phyloP scores from a whole-genome alignment of 2,888 invertebrate species.

The Nyleta sp. region DNA sequence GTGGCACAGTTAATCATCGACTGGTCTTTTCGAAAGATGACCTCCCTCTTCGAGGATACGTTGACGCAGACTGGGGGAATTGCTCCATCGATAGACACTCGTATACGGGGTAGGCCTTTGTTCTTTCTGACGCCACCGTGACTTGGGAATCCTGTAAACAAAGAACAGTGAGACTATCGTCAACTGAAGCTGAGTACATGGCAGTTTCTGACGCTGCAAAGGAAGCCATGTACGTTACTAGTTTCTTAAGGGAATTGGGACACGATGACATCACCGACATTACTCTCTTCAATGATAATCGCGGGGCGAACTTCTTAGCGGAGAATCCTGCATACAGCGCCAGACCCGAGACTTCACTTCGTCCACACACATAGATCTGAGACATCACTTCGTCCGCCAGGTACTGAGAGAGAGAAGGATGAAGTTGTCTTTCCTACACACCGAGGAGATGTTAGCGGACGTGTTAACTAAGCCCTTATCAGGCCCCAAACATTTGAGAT shows the following conservation, averaged over 20 bases:
- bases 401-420: background rate
- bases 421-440: background rate
- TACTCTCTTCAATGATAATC: background rate
- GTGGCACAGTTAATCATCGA: background rate
- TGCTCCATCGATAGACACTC: conserved; percentile 1
- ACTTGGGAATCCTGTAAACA: background rate
- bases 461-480: background rate
- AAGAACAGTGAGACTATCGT: background rate
- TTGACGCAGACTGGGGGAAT: conserved; percentile 19
- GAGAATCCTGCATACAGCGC: background rate
- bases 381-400: conserved; percentile 10
- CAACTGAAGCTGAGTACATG: background rate
- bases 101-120: conserved; percentile 5
- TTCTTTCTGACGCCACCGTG: background rate
- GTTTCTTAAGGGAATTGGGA: background rate
- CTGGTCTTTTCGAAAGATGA: background rate
- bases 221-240: background rate
- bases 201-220: background rate
- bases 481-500: background rate
- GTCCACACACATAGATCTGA: conserved; percentile 1
- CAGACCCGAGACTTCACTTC: conserved; percentile 1
- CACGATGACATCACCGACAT: background rate
- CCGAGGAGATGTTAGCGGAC: conserved; percentile 2
- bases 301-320: background rate
- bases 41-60: background rate